Evolutionary conservation across 2,888 invertebrate species (phyloP).

Genomic region (Hydriomena furcata): DNA sequence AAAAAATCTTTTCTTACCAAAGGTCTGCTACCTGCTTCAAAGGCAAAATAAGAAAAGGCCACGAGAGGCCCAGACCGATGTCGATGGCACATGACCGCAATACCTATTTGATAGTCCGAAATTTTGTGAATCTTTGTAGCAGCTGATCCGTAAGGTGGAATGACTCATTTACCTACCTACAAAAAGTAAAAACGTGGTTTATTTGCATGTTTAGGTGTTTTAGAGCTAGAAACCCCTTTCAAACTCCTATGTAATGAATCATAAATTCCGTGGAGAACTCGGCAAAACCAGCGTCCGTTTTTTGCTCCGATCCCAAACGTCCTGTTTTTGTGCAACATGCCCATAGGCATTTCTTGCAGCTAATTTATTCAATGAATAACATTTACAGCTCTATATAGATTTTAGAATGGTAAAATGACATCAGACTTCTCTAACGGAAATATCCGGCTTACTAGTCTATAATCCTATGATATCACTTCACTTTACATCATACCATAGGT

Average conservation of each 20-base stretch:
- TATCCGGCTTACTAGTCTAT: slow-evolving; percentile 12
- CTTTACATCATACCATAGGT: not conserved
- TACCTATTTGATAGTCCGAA: slow-evolving; percentile 39
- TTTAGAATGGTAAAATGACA: slow-evolving; percentile 23
- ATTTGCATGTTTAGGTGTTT: slow-evolving; percentile 12
- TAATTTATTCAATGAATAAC: slow-evolving; percentile 14
- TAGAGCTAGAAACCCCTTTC: slow-evolving; percentile 4
- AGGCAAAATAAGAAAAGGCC: slow-evolving; percentile 49
- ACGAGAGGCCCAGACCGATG: slow-evolving; percentile 46
- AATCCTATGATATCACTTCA: slow-evolving; percentile 12
- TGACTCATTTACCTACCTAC: slow-evolving; percentile 50
- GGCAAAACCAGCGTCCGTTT: slow-evolving; percentile 14
- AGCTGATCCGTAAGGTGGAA: slow-evolving; percentile 47
- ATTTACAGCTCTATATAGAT: slow-evolving; percentile 16
- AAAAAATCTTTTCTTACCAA: slow-evolving; percentile 64
- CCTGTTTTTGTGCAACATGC: slow-evolving; percentile 17
- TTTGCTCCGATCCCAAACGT: slow-evolving; percentile 9
- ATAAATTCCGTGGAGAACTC: not conserved
- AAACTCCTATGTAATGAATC: slow-evolving; percentile 13
- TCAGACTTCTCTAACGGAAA: slow-evolving; percentile 19
- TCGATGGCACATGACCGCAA: slow-evolving; percentile 62
- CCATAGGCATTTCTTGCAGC: slow-evolving; percentile 5
- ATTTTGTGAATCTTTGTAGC: slow-evolving; percentile 47
- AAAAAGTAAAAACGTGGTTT: slow-evolving; percentile 18
- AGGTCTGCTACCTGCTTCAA: slow-evolving; percentile 72